Percentiles rank a stretch among this genome's conserved stretches.
phyloP scores from a whole-genome alignment of 30 jellyfish, hydroid and myxozoan genomes.

The Sanderia malayensis region DNA sequence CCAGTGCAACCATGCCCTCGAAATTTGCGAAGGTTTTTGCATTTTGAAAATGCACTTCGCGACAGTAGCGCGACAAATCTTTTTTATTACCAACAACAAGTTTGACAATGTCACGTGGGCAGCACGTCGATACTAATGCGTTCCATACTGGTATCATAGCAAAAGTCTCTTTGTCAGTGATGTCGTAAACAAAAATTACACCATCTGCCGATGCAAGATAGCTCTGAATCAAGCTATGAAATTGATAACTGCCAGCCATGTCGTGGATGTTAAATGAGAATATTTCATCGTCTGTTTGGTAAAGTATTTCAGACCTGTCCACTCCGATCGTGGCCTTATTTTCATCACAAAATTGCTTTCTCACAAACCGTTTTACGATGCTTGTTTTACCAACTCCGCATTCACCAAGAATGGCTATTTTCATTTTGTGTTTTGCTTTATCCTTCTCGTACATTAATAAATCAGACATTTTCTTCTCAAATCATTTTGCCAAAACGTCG shows the following conservation, averaged over 20 bases:
- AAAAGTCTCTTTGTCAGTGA: conserved; percentile 75
- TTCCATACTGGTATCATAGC: conserved; percentile 79
- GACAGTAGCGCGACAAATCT: conserved; percentile 37
- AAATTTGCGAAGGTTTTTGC: conserved; percentile 81
- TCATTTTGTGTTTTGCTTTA: not conserved
- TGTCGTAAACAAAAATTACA: conserved; percentile 69
- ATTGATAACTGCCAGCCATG: conserved; percentile 72
- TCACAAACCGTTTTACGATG: conserved; percentile 35
- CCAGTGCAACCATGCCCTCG: conserved; percentile 83
- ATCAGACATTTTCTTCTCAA: no score
- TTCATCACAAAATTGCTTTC: conserved; percentile 15
- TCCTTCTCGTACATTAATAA: not conserved
- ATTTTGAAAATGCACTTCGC: conserved; percentile 67
- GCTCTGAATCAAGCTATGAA: conserved; percentile 50
- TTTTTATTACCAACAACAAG: conserved; percentile 78
- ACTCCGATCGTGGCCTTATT: conserved; percentile 76
- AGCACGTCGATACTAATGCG: conserved; percentile 22
- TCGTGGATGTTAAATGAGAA: conserved; percentile 39
- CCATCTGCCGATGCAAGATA: conserved; percentile 70
- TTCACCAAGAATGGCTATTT: conserved; percentile 69
- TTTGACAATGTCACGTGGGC: conserved; percentile 43
- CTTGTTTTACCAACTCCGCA: conserved; percentile 79
- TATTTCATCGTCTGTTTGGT: conserved; percentile 18
- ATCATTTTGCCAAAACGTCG: no score
- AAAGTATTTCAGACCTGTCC: conserved; percentile 34